A percentile compares a stretch with the other conserved stretches of the same genome.
Evolutionary conservation across 2,888 invertebrate species (phyloP).

Genomic region (Drosophila rellima): DNA sequence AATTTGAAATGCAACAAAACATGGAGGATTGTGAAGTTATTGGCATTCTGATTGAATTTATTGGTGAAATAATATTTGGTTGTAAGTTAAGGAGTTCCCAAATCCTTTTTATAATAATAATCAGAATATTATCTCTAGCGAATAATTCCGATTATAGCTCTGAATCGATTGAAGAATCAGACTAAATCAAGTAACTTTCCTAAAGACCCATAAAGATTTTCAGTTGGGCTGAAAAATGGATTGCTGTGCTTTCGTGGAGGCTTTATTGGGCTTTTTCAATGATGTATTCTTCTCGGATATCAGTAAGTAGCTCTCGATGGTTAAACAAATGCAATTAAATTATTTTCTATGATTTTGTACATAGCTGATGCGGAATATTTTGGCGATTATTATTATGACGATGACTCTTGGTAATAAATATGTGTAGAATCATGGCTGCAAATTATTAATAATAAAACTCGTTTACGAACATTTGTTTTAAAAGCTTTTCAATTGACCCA

Average conservation of each 20-base stretch:
- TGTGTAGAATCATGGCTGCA: conserved; percentile 11
- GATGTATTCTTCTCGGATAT: conserved; percentile 63
- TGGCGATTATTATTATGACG: conserved; percentile 42
- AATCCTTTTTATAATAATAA: neutral
- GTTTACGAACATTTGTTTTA: conserved; percentile 36
- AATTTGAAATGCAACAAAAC: conserved; percentile 16
- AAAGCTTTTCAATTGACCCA: conserved; percentile 51
- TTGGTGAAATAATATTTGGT: conserved; percentile 61
- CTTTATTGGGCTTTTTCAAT: conserved; percentile 55
- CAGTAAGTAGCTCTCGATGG: conserved; percentile 31
- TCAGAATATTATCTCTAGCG: conserved; percentile 18
- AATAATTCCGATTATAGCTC: conserved; percentile 26
- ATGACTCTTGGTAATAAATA: conserved; percentile 29
- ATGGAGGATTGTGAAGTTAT: conserved; percentile 75
- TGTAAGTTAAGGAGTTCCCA: conserved; percentile 48
- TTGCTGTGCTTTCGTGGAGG: conserved; percentile 55
- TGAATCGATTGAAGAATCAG: conserved; percentile 23
- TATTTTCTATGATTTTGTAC: neutral
- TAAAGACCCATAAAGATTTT: neutral
- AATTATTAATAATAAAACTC: conserved; percentile 45
- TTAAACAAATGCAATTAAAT: neutral
- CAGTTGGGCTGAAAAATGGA: conserved; percentile 34
- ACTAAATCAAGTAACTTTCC: too few relatives aligned
- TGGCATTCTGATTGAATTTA: conserved; percentile 62
- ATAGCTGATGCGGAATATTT: conserved; percentile 63